Evolutionary conservation across 2,888 invertebrate genomes (phyloP).

Genomic region (Argynnis bischoffii): DNA sequence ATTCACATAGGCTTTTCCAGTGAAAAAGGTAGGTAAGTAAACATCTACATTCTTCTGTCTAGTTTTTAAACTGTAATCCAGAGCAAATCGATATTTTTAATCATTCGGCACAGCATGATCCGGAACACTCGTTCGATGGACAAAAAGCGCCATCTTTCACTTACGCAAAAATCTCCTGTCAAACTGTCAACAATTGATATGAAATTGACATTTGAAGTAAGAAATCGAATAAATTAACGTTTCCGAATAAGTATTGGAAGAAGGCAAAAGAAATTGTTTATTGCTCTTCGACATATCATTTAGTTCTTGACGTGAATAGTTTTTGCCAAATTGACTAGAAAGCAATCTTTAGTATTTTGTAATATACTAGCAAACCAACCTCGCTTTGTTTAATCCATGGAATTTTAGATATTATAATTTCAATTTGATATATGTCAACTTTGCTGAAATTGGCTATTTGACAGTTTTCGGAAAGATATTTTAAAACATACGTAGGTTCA

Average conservation of each 20-base stretch:
- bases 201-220: slow-evolving; percentile 28
- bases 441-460: too few relatives aligned
- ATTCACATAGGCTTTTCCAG: too few relatives aligned
- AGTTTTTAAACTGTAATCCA: too few relatives aligned
- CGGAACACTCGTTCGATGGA: background rate
- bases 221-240: slow-evolving; percentile 24
- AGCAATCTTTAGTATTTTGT: background rate
- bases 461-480: too few relatives aligned
- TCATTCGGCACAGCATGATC: slow-evolving; percentile 9
- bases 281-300: slow-evolving; percentile 3
- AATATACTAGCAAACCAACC: background rate
- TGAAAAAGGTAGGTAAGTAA: too few relatives aligned
- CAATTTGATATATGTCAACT: too few relatives aligned
- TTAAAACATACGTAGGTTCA: too few relatives aligned
- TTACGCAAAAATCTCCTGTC: slow-evolving; percentile 27
- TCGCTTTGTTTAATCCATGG: too few relatives aligned
- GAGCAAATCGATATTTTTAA: background rate
- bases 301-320: background rate
- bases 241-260: slow-evolving; percentile 1
- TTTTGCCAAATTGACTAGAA: background rate
- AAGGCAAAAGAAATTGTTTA: slow-evolving; percentile 8
- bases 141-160: slow-evolving; percentile 24
- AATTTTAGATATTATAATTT: too few relatives aligned
- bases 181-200: slow-evolving; percentile 32
- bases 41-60: too few relatives aligned